Percentiles rank a stretch among this genome's conserved stretches.
phyloP scores from a whole-genome alignment of 2,113 vertebrate genomes.

The Pogonocichla stellata region DNA sequence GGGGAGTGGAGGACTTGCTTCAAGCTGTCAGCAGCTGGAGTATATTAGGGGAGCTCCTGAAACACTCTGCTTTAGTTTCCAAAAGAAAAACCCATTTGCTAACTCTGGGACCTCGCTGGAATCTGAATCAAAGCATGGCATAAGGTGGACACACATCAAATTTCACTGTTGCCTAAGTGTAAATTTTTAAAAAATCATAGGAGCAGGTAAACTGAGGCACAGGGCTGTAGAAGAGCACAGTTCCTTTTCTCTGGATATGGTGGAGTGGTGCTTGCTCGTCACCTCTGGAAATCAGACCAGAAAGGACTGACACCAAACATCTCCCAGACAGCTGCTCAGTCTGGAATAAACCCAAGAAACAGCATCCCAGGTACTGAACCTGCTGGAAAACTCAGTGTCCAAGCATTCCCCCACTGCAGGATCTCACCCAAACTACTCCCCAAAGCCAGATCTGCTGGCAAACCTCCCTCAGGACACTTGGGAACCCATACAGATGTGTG shows the following conservation, averaged over 20 bases:
- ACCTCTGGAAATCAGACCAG: background rate
- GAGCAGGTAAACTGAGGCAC: background rate
- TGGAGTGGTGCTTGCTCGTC: rapidly evolving
- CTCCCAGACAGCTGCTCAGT: background rate
- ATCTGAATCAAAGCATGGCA: background rate
- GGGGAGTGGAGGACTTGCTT: background rate
- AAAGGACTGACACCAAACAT: background rate
- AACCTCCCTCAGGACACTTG: background rate
- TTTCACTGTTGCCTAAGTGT: background rate
- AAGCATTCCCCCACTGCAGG: background rate
- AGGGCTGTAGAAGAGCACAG: background rate
- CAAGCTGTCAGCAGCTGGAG: background rate
- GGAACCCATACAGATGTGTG: rapidly evolving
- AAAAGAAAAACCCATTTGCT: background rate
- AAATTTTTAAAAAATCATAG: rapidly evolving
- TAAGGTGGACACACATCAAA: rapidly evolving
- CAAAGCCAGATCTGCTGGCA: background rate
- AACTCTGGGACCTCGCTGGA: background rate
- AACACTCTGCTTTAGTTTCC: background rate
- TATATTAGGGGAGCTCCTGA: background rate
- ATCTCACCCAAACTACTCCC: background rate
- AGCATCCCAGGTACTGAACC: background rate
- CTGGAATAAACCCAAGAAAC: background rate
- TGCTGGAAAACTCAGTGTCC: background rate
- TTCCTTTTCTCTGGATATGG: background rate